phyloP scores from a whole-genome alignment of 2,113 vertebrate genomes.

The Brachionichthys hirsutus region DNA sequence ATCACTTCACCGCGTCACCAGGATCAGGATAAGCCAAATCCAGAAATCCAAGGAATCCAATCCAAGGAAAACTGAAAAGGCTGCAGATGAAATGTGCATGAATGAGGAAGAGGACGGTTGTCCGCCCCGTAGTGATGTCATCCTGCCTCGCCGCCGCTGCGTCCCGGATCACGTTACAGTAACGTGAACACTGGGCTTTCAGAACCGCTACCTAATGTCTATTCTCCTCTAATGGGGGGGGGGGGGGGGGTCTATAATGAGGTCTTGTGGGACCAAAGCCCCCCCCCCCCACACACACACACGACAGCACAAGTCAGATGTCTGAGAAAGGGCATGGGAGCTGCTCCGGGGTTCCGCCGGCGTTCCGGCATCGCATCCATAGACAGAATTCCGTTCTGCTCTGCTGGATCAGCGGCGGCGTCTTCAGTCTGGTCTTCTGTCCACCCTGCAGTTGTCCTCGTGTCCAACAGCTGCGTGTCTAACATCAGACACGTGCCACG shows the following conservation, averaged over 20 bases:
- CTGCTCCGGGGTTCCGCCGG: not conserved
- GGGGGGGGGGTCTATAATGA: too few species aligned
- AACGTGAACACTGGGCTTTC: not conserved
- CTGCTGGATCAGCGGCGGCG: conserved; percentile 16
- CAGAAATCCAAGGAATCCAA: too few species aligned
- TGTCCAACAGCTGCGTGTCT: conserved; percentile 49
- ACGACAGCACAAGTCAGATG: conserved; percentile 6
- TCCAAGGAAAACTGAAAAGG: too few species aligned
- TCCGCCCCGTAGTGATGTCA: too few species aligned
- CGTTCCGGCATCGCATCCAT: conserved; percentile 8
- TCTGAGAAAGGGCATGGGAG: conserved; percentile 41
- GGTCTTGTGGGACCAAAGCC: conserved; percentile 21
- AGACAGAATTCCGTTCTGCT: conserved; percentile 5
- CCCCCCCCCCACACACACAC: conserved; percentile 18
- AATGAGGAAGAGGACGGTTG: too few species aligned
- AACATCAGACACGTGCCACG: conserved; percentile 48
- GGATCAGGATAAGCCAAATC: too few species aligned
- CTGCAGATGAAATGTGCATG: too few species aligned
- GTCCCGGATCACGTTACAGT: conserved; percentile 11
- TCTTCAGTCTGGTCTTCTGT: conserved; percentile 10
- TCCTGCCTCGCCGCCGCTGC: not conserved
- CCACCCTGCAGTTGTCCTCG: conserved; percentile 60
- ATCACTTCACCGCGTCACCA: too few species aligned
- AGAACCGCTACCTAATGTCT: conserved; percentile 23
- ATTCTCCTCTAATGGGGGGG: conserved; percentile 25